A percentile compares a stretch with the other conserved stretches of the same genome.
phyloP scores from a whole-genome alignment of 2,113 vertebrate genomes.

The Lutjanus erythropterus region DNA sequence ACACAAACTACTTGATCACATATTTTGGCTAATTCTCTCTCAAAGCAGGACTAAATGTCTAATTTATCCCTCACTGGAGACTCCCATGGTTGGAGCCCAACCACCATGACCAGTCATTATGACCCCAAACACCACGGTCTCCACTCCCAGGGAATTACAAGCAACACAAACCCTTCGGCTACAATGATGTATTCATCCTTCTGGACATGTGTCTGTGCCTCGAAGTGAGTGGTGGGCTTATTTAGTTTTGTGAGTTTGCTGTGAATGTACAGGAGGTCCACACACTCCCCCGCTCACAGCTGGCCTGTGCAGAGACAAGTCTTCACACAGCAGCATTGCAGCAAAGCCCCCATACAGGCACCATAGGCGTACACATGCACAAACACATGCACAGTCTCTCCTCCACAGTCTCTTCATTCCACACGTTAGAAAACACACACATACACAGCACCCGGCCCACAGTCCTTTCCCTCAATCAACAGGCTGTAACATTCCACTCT shows the following conservation, averaged over 20 bases:
- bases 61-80: constrained; percentile 7
- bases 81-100: constrained; percentile 8
- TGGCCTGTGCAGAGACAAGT: constrained; percentile 57
- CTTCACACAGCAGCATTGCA: constrained; percentile 72
- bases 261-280: constrained; percentile 56
- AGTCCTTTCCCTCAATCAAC: constrained; percentile 79
- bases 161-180: constrained; percentile 7
- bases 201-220: constrained; percentile 47
- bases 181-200: constrained; percentile 10
- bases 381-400: constrained; percentile 33
- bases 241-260: constrained; percentile 75
- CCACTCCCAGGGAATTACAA: constrained; percentile 14
- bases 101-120: not conserved
- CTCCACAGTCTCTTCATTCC: constrained; percentile 40
- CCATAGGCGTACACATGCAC: constrained; percentile 57
- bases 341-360: constrained; percentile 46
- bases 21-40: constrained; percentile 28
- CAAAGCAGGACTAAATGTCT: constrained; percentile 19
- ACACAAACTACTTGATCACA: constrained; percentile 17
- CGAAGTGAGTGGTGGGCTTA: constrained; percentile 36
- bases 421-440: constrained; percentile 61
- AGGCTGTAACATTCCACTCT: constrained; percentile 80
- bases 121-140: constrained; percentile 35
- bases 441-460: constrained; percentile 54
- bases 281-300: constrained; percentile 61